Base-by-base conservation (phyloP, 1,140 invertebrate genomes). In the Lepidurus packardi region DNA sequence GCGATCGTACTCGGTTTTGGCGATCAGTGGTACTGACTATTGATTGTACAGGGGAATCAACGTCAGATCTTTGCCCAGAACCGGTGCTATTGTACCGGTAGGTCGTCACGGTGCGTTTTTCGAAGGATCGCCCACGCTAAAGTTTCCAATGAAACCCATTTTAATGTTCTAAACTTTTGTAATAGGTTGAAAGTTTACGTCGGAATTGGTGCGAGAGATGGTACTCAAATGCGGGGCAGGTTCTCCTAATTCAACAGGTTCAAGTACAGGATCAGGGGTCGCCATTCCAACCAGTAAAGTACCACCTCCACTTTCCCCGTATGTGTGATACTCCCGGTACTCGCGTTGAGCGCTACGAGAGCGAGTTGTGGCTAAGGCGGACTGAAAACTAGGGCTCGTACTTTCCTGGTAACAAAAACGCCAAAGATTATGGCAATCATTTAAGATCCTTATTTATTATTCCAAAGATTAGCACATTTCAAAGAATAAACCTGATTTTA, bases 321-420 rank as follows among this genome's bases (percentile, higher is more conserved):
- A n/a, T 11, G 73, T 73, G 25, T 78, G 78, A 74, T 78, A 78
- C 73, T 78, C 78, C 24, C 73, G 73, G 78, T 74, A 78, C 25
- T 78, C 77, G 13, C 77, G 65, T 24, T 74, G 78, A 73, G 78
- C 53, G 44, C 78, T 78, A 11, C 47, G 75, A 24, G 78, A 78
- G 16, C 78, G 78, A 43, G n/a, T 78, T 24, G 43, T 24, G n/a
- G 77, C 34, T 24, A 73, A 73, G 13, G 73, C 42, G 7, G 45
- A 65, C 9, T 47, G 75, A 47, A 77, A 77, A 78, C 42, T 21
- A 3, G 77, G 77, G 41, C 65, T 73, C 13, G 73, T 73, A 16
- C 53, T 73, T 34, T 74, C 53, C 53, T 74, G n/a, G 42, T 16
- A n/a, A 10, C 13, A 16, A 73, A 74, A 41, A 13, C n/a, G n/a